These are phyloP conservation scores for Anastatus disparis DNA, from an alignment of 1,140 invertebrate species.

Conservation along the genomic window DNA sequence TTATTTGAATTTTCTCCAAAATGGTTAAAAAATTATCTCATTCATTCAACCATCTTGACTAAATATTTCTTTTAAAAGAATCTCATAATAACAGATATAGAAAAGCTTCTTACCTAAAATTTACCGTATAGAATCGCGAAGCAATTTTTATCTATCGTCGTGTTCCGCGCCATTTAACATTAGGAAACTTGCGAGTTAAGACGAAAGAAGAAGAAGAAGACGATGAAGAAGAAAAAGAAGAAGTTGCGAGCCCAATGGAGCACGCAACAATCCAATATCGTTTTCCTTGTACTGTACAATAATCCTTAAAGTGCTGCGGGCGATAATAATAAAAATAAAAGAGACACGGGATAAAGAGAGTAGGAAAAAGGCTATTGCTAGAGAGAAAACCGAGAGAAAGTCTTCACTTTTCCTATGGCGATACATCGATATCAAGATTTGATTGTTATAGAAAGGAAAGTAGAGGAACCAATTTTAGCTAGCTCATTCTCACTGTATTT, in stretches of 20 bases:
- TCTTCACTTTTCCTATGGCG: neutral
- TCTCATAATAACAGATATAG: neutral
- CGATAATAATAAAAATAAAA: constrained; percentile 27
- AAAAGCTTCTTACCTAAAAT: neutral
- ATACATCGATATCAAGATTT: neutral
- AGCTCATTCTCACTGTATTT: too few relatives aligned
- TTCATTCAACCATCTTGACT: too few relatives aligned
- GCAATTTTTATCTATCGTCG: constrained; percentile 15
- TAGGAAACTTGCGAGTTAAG: neutral
- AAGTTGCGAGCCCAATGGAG: constrained; percentile 2
- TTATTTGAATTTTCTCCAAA: too few relatives aligned
- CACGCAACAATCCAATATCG: constrained; percentile 26
- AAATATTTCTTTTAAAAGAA: neutral
- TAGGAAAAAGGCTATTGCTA: neutral
- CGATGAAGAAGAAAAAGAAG: too few relatives aligned
- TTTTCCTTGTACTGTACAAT: neutral
- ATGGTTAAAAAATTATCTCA: too few relatives aligned
- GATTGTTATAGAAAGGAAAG: too few relatives aligned
- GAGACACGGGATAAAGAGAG: constrained; percentile 6
- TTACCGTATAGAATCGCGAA: neutral
- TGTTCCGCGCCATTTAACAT: constrained; percentile 27
- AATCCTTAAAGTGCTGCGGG: constrained; percentile 12
- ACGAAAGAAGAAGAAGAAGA: too few relatives aligned
- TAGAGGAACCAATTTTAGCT: too few relatives aligned
- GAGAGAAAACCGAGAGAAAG: neutral